Percentiles rank a stretch among this genome's conserved stretches.
Conservation (phyloP, 2,888 invertebrate genomes). For the Sminthurinus aureus region DNA sequence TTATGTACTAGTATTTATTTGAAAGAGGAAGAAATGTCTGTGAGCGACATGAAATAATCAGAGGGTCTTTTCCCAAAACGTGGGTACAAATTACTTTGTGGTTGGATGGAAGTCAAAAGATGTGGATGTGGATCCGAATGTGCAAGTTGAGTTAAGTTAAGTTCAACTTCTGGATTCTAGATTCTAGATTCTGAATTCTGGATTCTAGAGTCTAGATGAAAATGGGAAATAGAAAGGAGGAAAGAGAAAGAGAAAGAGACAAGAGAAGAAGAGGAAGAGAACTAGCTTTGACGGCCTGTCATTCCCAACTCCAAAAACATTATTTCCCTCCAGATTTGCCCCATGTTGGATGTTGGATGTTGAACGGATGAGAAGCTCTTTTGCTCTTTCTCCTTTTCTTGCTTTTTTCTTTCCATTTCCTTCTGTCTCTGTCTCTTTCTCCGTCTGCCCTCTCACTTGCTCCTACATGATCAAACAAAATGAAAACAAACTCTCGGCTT, state of each 20-base stretch:
- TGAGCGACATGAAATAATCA: constrained; percentile 58
- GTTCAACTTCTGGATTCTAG: no score
- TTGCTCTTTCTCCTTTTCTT: not conserved
- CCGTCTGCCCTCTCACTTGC: not conserved
- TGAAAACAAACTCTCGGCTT: constrained; percentile 41
- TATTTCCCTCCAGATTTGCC: constrained; percentile 39
- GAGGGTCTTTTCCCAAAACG: constrained; percentile 47
- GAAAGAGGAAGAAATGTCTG: constrained; percentile 49
- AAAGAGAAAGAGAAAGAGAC: constrained; percentile 14
- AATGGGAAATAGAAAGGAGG: not conserved
- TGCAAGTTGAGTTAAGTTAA: no score
- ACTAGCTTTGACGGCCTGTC: constrained; percentile 42
- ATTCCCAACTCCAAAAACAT: constrained; percentile 45
- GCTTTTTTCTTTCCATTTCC: not conserved
- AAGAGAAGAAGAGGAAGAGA: constrained; percentile 34
- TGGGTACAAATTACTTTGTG: constrained; percentile 59
- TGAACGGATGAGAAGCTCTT: constrained; percentile 20
- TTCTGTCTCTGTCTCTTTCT: no score
- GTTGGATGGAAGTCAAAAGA: constrained; percentile 60
- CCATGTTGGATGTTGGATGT: constrained; percentile 31
- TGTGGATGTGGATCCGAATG: constrained; percentile 42
- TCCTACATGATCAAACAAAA: constrained; percentile 39
- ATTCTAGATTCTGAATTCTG: no score
- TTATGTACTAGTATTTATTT: no score
- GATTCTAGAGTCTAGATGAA: no score